Conservation (phyloP, 2,888 invertebrate species). For the Congeria kusceri region DNA sequence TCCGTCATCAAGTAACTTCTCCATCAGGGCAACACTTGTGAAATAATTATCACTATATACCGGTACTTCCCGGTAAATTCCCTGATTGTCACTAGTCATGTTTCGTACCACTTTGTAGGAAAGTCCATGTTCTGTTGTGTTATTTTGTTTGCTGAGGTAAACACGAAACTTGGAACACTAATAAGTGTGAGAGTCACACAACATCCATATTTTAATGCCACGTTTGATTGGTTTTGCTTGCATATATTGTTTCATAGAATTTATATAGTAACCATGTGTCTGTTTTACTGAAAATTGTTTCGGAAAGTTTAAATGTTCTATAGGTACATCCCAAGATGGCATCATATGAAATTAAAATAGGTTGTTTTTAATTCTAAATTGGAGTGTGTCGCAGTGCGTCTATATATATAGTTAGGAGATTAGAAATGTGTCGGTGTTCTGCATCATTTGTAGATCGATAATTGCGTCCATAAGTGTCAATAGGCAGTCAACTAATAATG, state of each 20-base stretch:
- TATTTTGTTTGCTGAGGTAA: constrained; percentile 18
- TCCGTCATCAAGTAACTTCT: constrained; percentile 10
- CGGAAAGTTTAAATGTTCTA: no score
- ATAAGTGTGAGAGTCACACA: constrained; percentile 6
- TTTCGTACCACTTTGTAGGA: constrained; percentile 34
- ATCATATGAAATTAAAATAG: no score
- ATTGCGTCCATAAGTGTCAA: no score
- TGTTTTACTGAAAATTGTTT: no score
- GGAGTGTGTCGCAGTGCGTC: no score
- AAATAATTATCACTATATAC: constrained; percentile 25
- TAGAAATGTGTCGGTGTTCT: no score
- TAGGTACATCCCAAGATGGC: no score
- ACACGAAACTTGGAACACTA: constrained; percentile 27
- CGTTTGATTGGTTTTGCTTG: constrained; percentile 38
- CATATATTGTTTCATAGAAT: constrained; percentile 40
- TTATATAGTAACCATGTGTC: no score
- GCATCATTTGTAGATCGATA: no score
- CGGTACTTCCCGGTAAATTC: neutral
- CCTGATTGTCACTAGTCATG: constrained; percentile 24
- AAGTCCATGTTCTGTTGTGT: constrained; percentile 20
- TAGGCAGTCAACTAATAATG: no score
- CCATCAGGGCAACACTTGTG: constrained; percentile 17
- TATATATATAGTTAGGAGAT: no score
- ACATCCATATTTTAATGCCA: constrained; percentile 33
- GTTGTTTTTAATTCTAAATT: no score